Base-by-base conservation (phyloP, 2,797 vertebrate genomes). In the Tangara arthus region DNA sequence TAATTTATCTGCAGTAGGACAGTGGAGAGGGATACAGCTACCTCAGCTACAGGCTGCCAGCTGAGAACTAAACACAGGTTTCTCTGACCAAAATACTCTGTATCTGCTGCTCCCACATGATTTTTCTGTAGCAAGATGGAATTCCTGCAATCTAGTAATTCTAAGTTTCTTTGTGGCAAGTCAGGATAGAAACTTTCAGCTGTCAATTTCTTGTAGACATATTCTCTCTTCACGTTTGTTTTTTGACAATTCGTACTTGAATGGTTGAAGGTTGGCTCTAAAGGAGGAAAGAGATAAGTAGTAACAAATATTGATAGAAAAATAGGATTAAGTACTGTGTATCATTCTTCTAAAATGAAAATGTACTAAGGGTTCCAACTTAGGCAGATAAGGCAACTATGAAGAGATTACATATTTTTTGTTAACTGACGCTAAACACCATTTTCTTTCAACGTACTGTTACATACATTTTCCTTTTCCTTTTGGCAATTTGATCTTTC, bases 181-280 rank as follows among this genome's bases (percentile, higher is more conserved):
- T 47, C 16, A 30, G 30, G 26, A n/a, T 46, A 82, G 52, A 84
- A 89, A 72, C 5, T 56, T 75, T 68, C 11, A 56, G 7, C 6
- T 35, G 44, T 37, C 35, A 79, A 0, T 42, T 44, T 76, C 76
- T 63, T 14, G 2, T n/a, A 68, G 22, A 15, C 4, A 10, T 34
- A 39, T 11, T 63, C 12, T 63, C 6, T 49, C 15, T 47, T 50
- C 0, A 0, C 9, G 2, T 66, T 68, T 75, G 3, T 10, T 71
- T 83, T 80, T 37, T 82, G 4, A 44, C 14, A 4, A 21, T 79
- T 84, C 82, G 14, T 41, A 26, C 12, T 71, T 87, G 28, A 84
- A 26, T 41, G 8, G 2, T 16, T 68, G 42, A 79, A 70, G 57
- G 55, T 63, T 77, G 65, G 8, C 66, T 82, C 53, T 87, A 52